phyloP scores from a whole-genome alignment of 2,797 vertebrate species.

The Moxostoma hubbsi region DNA sequence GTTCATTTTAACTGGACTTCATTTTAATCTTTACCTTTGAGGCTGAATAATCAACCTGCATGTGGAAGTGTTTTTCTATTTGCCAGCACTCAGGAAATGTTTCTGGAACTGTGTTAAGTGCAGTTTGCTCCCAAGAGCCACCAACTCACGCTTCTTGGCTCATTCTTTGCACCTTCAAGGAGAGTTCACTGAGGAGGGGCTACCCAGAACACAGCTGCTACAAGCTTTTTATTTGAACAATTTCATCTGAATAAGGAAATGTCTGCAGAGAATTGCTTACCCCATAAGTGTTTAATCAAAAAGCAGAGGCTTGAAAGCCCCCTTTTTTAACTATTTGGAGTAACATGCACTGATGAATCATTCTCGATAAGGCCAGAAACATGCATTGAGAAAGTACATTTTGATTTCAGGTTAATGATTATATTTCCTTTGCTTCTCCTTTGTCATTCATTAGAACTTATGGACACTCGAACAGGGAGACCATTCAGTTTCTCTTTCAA shows the following conservation, averaged over 20 bases:
- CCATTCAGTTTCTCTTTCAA: slow-evolving; percentile 88
- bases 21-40: slow-evolving; percentile 21
- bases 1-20: slow-evolving; percentile 20
- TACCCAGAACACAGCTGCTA: slow-evolving; percentile 18
- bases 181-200: slow-evolving; percentile 14
- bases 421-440: neutral
- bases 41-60: slow-evolving; percentile 5
- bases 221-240: slow-evolving; percentile 41
- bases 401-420: neutral
- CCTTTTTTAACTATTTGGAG: too few species aligned
- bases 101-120: slow-evolving; percentile 46
- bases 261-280: slow-evolving; percentile 30
- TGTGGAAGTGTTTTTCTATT: slow-evolving; percentile 22
- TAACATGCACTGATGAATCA: too few species aligned
- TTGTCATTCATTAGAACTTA: slow-evolving; percentile 73
- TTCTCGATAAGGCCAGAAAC: too few species aligned
- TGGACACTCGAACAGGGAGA: slow-evolving; percentile 82
- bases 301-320: neutral
- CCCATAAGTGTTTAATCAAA: neutral
- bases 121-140: slow-evolving; percentile 40
- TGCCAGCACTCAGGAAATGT: slow-evolving; percentile 22
- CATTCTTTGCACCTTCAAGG: slow-evolving; percentile 9
- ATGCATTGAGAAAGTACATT: too few species aligned
- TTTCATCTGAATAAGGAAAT: slow-evolving; percentile 11
- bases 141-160: slow-evolving; percentile 12